Conservation (phyloP, 2,888 invertebrate species). For the Oasisia sp. region DNA sequence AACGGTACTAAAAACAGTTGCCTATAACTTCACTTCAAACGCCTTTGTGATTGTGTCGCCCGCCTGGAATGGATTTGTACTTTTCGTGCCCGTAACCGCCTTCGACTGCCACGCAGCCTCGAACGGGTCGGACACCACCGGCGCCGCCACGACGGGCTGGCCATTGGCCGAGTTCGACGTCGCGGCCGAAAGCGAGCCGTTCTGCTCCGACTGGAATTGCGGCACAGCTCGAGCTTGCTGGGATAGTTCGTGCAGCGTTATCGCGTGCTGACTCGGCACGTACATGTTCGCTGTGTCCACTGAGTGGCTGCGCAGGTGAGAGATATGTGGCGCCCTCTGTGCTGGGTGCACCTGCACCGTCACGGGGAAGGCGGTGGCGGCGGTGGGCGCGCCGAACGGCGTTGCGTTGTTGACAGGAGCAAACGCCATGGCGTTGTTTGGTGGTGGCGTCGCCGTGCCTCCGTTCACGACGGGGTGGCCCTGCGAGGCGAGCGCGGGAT, state of each 20-base stretch:
- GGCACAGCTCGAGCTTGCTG: slow-evolving; percentile 69
- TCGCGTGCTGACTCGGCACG: slow-evolving; percentile 46
- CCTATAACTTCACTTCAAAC: not conserved
- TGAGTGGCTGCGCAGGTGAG: slow-evolving; percentile 59
- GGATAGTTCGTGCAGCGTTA: slow-evolving; percentile 54
- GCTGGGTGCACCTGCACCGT: slow-evolving; percentile 18
- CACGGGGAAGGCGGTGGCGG: not conserved
- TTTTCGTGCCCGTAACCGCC: slow-evolving; percentile 68
- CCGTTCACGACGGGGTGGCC: slow-evolving; percentile 24
- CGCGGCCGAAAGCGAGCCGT: slow-evolving; percentile 23
- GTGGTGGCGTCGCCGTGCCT: slow-evolving; percentile 7
- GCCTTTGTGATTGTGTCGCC: slow-evolving; percentile 12
- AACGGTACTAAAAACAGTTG: not conserved
- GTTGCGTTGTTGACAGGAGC: not conserved
- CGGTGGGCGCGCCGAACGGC: not conserved
- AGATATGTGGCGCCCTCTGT: slow-evolving; percentile 33
- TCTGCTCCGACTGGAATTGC: slow-evolving; percentile 36
- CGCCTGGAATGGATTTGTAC: slow-evolving; percentile 45
- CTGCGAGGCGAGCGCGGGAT: slow-evolving; percentile 82
- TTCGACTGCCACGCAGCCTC: slow-evolving; percentile 85
- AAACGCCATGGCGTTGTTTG: not conserved
- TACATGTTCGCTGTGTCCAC: slow-evolving; percentile 56
- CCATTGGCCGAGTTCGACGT: slow-evolving; percentile 30
- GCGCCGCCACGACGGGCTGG: slow-evolving; percentile 8
- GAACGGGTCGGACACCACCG: slow-evolving; percentile 74